phyloP scores from a whole-genome alignment of 2,797 vertebrate species.

The Pseudomugil tenellus region DNA sequence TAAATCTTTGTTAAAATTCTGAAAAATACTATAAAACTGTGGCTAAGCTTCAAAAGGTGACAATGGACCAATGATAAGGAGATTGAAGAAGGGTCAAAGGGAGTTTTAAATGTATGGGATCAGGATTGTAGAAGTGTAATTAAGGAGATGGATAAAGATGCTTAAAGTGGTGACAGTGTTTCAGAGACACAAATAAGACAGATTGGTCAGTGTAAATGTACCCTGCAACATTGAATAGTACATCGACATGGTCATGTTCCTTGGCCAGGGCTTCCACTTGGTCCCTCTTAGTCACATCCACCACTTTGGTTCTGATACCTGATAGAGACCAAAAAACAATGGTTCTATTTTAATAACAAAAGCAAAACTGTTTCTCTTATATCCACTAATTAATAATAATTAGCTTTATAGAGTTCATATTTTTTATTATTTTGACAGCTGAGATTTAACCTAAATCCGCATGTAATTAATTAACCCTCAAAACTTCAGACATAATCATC shows the following conservation, averaged over 20 bases:
- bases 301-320: slow-evolving; percentile 89
- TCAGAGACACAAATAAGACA: not conserved
- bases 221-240: slow-evolving; percentile 95
- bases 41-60: slow-evolving; percentile 1
- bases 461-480: not conserved
- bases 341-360: not conserved
- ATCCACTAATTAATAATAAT: not conserved
- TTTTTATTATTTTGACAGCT: not conserved
- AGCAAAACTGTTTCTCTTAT: not conserved
- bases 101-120: slow-evolving; percentile 44
- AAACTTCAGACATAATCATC: no score
- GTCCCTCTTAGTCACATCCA: slow-evolving; percentile 92
- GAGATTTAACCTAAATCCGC: not conserved
- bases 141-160: slow-evolving; percentile 19
- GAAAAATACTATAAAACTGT: not conserved
- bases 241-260: slow-evolving; percentile 88
- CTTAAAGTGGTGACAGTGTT: not conserved
- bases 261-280: slow-evolving; percentile 90
- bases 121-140: slow-evolving; percentile 47
- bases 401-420: not conserved
- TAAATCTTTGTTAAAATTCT: not conserved
- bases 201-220: slow-evolving; percentile 57
- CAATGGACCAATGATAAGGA: slow-evolving; percentile 42
- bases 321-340: slow-evolving; percentile 8
- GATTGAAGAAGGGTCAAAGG: slow-evolving; percentile 48